These are phyloP conservation scores for Ailuropoda melanoleuca DNA, from an alignment of 2,113 vertebrate species.

Conservation along the genomic window DNA sequence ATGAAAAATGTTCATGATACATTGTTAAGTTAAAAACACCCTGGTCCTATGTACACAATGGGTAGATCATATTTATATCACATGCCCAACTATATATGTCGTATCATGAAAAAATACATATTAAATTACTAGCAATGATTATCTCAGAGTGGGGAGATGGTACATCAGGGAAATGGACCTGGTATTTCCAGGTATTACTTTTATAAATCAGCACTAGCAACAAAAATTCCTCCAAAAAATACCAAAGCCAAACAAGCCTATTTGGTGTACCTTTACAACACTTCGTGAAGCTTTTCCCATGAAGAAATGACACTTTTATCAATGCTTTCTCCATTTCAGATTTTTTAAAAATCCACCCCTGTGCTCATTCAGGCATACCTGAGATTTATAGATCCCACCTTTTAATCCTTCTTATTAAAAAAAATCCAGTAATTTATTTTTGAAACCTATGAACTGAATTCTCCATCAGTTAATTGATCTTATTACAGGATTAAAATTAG, in stretches of 20 bases:
- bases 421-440: neutral
- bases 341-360: neutral
- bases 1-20: neutral
- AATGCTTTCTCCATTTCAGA: neutral
- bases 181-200: neutral
- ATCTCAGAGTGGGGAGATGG: neutral
- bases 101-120: neutral
- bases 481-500: slow-evolving; percentile 62
- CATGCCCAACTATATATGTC: neutral
- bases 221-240: neutral
- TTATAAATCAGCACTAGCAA: slow-evolving; percentile 4
- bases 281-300: neutral
- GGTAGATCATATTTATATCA: neutral
- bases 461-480: slow-evolving; percentile 57
- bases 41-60: neutral
- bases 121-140: neutral
- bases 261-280: neutral
- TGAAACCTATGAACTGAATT: slow-evolving; percentile 18
- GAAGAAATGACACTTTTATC: neutral
- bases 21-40: neutral
- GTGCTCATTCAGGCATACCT: neutral
- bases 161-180: neutral
- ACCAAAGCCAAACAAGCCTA: neutral
- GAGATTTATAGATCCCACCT: neutral
- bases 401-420: neutral